phyloP scores from a whole-genome alignment of 2,797 vertebrate species.

The Chelidonichthys spinosus region DNA sequence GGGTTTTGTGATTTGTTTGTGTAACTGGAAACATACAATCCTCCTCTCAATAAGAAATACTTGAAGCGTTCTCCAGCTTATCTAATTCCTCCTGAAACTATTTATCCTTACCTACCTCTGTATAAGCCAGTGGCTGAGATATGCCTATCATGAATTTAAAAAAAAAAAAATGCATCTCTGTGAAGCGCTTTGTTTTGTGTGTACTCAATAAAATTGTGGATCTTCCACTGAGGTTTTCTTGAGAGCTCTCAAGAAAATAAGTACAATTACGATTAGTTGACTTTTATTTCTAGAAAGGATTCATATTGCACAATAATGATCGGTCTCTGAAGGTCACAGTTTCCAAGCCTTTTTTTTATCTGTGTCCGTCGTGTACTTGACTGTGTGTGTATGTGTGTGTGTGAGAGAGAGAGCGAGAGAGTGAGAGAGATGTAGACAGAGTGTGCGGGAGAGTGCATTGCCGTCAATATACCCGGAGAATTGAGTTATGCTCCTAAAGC shows the following conservation, averaged over 20 bases:
- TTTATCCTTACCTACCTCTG: background rate
- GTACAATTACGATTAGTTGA: background rate
- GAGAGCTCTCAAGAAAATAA: background rate
- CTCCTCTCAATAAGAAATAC: too few relatives aligned
- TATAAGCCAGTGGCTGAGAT: background rate
- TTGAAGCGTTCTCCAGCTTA: too few relatives aligned
- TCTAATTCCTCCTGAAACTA: background rate
- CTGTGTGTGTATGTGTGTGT: background rate
- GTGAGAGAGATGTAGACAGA: constrained; percentile 17
- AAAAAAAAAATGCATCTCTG: background rate
- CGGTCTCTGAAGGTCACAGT: background rate
- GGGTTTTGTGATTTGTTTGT: too few relatives aligned
- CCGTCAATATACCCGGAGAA: constrained; percentile 43
- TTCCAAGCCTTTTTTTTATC: background rate
- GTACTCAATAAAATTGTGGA: background rate
- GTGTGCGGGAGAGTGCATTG: constrained; percentile 38
- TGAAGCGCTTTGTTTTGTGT: background rate
- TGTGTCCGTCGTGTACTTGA: constrained; percentile 10
- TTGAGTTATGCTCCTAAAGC: constrained; percentile 59
- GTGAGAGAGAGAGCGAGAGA: background rate
- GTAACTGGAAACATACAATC: too few relatives aligned
- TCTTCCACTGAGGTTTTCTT: background rate
- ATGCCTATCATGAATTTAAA: background rate
- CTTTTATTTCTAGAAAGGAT: constrained; percentile 11
- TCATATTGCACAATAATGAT: constrained; percentile 3